Evolutionary conservation across 1,140 invertebrate genomes (phyloP).

Genomic region (Orchestia grillus): DNA sequence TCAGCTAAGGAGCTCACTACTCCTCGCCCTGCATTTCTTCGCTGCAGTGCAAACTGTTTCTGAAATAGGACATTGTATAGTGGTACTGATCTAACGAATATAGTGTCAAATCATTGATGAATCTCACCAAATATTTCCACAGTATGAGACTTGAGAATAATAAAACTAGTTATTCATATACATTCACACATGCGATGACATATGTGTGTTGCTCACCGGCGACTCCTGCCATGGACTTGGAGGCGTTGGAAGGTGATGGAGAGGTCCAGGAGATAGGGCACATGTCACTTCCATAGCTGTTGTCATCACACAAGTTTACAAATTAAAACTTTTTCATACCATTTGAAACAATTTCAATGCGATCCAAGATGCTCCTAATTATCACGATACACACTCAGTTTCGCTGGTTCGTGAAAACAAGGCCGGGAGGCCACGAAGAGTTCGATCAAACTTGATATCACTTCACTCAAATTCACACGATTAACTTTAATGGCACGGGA

Average conservation of each 20-base stretch:
- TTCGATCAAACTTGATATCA: not conserved
- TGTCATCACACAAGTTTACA: conserved; percentile 26
- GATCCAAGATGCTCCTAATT: not conserved
- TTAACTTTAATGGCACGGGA: not conserved
- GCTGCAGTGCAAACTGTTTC: not conserved
- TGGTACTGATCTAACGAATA: not conserved
- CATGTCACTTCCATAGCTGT: conserved; percentile 27
- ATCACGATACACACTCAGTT: not conserved
- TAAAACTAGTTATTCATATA: not conserved
- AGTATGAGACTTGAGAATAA: not conserved
- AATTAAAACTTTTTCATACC: not conserved
- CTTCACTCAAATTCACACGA: not conserved
- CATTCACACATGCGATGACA: not conserved
- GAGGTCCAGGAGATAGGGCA: conserved; percentile 3
- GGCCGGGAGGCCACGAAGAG: not conserved
- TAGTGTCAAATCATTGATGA: not conserved
- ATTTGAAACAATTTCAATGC: not conserved
- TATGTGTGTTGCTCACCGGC: not conserved
- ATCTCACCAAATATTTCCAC: not conserved
- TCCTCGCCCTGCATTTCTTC: not conserved
- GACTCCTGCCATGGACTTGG: conserved; percentile 43
- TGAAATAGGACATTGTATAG: not conserved
- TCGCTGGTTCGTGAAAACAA: not conserved
- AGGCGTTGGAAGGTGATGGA: conserved; percentile 26
- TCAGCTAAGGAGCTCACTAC: not conserved